Evolutionary conservation across 1,140 invertebrate species (phyloP), one percentile per base, ranked within the genome.

Genomic region (Hesperophylax magnus): DNA sequence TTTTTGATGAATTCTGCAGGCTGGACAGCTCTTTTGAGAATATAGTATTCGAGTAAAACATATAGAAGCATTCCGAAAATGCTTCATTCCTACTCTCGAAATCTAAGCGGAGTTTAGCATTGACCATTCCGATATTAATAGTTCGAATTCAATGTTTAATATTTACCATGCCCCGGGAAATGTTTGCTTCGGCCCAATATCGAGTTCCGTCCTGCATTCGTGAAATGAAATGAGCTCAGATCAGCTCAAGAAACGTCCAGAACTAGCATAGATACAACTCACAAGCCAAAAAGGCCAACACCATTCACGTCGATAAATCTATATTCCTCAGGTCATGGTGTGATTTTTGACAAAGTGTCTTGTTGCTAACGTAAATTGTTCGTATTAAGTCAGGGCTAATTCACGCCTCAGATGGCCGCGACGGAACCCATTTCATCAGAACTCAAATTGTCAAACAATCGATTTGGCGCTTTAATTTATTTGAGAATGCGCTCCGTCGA

Each of bases 381-480:
- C 39, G 39, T 47, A 47, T 14, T 47, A 11, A 47, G 39, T 47
- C 39, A 14, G 39, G 39, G 39, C 65, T 72, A 22, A n/a, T 72
- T 72, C 69, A 72, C 69, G 47, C 69, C 47, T 53, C 47, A 24
- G 53, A 47, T 72, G 69, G 7, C 20, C 20, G 15, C 22, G 4
- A 17, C n/a, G 47, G 52, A 72, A 56, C 69, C 47, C 8, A 56
- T 54, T 72, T 53, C 20, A 52, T 72, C 47, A 24, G 47, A 14
- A 22, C 69, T 72, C 39, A 24, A 72, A 22, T 72, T 54, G 69
- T 72, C 69, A 72, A 53, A 72, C 22, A 72, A 72, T 72, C n/a
- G 65, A 69, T 69, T 17, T 17, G n/a, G 34, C n/a, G 52, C 65
- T 18, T 18, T 34, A 47, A 69, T 67, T 47, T 67, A 67, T 39